Conservation (phyloP, 2,888 invertebrate species). For the Iphiclides podalirius region DNA sequence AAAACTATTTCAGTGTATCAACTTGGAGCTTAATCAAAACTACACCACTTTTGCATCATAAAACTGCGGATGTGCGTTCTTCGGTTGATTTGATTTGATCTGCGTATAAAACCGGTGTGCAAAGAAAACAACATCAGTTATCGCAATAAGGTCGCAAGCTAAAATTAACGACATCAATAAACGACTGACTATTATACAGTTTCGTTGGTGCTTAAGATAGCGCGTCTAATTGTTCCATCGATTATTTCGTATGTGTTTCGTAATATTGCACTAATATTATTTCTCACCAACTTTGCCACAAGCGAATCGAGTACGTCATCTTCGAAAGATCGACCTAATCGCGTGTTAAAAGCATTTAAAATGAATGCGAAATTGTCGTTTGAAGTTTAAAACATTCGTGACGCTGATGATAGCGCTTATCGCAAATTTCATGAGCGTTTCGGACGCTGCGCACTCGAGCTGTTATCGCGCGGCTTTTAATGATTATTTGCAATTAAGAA, state of each 20-base stretch:
- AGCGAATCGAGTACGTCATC: neutral
- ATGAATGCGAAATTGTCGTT: too few species aligned
- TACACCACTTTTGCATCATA: too few species aligned
- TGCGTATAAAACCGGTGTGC: neutral
- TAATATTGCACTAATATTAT: constrained; percentile 15
- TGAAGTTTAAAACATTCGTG: too few species aligned
- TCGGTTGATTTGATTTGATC: too few species aligned
- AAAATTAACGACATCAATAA: constrained; percentile 12
- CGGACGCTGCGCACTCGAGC: constrained; percentile 50
- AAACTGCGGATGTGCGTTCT: too few species aligned
- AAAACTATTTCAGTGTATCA: too few species aligned
- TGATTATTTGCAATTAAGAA: constrained; percentile 76
- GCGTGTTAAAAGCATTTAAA: too few species aligned
- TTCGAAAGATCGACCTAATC: neutral
- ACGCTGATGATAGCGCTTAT: too few species aligned
- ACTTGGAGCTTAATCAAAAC: too few species aligned
- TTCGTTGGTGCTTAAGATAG: constrained; percentile 11
- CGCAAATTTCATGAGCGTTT: constrained; percentile 47
- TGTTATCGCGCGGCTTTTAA: constrained; percentile 66
- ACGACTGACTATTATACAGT: constrained; percentile 8
- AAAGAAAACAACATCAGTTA: neutral
- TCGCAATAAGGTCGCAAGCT: constrained; percentile 14
- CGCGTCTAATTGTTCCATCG: constrained; percentile 8
- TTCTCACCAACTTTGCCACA: neutral
- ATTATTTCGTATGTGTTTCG: constrained; percentile 11